Evolutionary conservation across 2,888 invertebrate genomes (phyloP).

Genomic region (Myathropa florea): DNA sequence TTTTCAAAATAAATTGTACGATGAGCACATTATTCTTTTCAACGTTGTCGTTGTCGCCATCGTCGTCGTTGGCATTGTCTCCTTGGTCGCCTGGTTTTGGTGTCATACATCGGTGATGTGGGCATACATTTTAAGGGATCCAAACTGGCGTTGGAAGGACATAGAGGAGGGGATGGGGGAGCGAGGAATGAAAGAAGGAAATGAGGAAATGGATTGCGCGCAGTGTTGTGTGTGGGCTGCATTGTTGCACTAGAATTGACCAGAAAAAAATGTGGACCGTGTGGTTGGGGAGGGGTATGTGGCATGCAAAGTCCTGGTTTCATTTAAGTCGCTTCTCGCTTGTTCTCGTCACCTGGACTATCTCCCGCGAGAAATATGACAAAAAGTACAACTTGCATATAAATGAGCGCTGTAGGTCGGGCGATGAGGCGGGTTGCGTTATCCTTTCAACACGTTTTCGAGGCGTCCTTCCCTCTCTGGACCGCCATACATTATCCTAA

Average conservation of each 20-base stretch:
- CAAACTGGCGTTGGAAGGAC: neutral
- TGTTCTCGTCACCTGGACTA: neutral
- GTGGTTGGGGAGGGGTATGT: too few relatives aligned
- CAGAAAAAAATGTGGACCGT: neutral
- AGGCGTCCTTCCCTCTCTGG: neutral
- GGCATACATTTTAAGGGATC: neutral
- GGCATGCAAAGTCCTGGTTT: neutral
- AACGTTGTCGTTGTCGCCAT: neutral
- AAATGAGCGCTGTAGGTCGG: neutral
- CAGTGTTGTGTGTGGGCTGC: slow-evolving; percentile 6
- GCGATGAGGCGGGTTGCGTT: slow-evolving; percentile 27
- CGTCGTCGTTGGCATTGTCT: neutral
- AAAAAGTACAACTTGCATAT: neutral
- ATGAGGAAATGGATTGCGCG: slow-evolving; percentile 52
- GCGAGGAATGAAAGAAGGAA: neutral
- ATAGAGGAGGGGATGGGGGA: neutral
- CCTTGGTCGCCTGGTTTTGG: neutral
- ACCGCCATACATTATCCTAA: slow-evolving; percentile 43
- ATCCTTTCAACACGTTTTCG: slow-evolving; percentile 56
- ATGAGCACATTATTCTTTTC: slow-evolving; percentile 58
- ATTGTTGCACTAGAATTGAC: slow-evolving; percentile 42
- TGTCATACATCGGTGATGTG: neutral
- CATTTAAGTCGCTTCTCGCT: neutral
- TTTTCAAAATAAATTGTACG: slow-evolving; percentile 45
- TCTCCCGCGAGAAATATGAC: neutral